Percentiles rank a stretch among this genome's conserved stretches.
Evolutionary conservation across 2,797 vertebrate genomes (phyloP).

Genomic region (Phoxinus dragarum): DNA sequence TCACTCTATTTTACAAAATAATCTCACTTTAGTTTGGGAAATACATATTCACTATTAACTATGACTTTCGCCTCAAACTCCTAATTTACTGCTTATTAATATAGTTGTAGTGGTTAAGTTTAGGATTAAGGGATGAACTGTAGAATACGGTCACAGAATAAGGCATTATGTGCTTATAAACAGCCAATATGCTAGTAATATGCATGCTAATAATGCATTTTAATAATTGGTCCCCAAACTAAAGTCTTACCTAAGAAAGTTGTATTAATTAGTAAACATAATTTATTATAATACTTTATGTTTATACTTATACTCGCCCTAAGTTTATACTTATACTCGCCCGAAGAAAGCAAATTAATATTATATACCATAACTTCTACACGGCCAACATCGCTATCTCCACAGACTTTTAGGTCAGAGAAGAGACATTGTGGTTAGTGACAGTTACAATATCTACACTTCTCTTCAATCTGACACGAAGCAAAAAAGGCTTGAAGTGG

Average conservation of each 20-base stretch:
- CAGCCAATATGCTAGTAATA: neutral
- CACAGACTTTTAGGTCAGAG: constrained; percentile 26
- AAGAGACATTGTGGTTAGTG: constrained; percentile 22
- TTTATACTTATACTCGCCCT: neutral
- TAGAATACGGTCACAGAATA: neutral
- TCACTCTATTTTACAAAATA: neutral
- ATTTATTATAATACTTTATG: no score
- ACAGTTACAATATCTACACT: constrained; percentile 55
- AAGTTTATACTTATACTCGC: neutral
- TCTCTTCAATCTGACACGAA: constrained; percentile 42
- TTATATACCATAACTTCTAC: constrained; percentile 47
- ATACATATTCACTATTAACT: neutral
- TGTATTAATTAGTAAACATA: neutral
- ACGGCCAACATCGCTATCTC: neutral
- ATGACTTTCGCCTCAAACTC: neutral
- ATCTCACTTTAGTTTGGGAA: neutral
- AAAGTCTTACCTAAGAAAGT: neutral
- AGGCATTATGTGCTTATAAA: neutral
- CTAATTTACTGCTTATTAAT: neutral
- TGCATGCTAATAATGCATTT: neutral
- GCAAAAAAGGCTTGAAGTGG: constrained; percentile 28
- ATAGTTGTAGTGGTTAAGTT: neutral
- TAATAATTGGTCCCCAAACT: neutral
- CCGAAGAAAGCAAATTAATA: neutral
- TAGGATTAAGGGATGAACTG: neutral